Conservation (phyloP, 1,140 invertebrate species). For the Drepana arcuata region DNA sequence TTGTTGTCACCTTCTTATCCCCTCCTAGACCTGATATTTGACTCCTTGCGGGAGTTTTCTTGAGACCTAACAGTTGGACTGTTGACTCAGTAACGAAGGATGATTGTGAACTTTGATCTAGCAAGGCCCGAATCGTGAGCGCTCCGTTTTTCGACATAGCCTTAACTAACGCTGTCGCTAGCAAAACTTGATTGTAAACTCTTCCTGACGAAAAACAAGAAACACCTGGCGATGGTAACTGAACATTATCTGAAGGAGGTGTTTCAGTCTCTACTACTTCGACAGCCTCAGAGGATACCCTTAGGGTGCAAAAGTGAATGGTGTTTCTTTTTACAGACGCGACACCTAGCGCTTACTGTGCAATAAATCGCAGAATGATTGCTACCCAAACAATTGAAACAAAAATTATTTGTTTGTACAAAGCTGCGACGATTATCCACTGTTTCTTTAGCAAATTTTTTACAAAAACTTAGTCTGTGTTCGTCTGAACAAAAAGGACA, state of each 20-base stretch:
- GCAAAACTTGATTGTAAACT: conserved; percentile 5
- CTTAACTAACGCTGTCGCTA: conserved; percentile 16
- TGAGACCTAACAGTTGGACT: conserved; percentile 13
- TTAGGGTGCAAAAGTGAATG: conserved; percentile 4
- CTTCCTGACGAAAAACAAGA: no score
- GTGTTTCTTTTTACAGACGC: conserved; percentile 2
- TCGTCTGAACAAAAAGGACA: background rate
- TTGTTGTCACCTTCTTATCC: background rate
- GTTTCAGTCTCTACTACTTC: no score
- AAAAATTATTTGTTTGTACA: background rate
- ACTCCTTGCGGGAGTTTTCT: conserved; percentile 6
- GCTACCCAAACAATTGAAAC: conserved; percentile 16
- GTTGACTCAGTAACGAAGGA: conserved; percentile 13
- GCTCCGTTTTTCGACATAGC: conserved; percentile 4
- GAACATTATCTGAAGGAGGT: no score
- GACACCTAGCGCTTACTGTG: background rate
- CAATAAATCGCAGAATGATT: conserved; percentile 12
- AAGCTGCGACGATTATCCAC: background rate
- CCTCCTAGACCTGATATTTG: conserved; percentile 2
- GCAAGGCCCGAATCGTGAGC: conserved; percentile 6
- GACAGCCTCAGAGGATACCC: no score
- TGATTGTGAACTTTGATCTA: conserved; percentile 17
- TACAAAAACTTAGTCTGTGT: background rate
- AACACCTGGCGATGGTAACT: no score
- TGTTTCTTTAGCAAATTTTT: conserved; percentile 2